Percentiles rank a stretch among this genome's conserved stretches.
phyloP scores from a whole-genome alignment of 2,113 vertebrate species.

The Alligator mississippiensis region DNA sequence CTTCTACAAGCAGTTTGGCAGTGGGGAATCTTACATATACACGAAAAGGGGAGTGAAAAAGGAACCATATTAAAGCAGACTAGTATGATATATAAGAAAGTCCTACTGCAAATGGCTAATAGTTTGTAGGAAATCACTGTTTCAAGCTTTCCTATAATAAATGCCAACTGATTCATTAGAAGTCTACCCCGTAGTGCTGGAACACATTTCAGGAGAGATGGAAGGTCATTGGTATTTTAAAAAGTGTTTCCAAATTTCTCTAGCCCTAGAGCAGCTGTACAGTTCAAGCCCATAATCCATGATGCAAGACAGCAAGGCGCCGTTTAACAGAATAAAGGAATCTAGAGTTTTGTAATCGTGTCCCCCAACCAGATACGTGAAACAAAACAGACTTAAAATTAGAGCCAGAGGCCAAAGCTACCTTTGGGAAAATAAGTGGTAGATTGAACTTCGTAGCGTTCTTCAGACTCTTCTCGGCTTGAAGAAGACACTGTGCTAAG shows the following conservation, averaged over 20 bases:
- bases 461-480: conserved; percentile 33
- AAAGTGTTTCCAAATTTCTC: not conserved
- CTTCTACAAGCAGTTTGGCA: not conserved
- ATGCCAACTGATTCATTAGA: no score
- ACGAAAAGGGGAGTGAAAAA: not conserved
- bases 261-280: not conserved
- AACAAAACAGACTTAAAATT: not conserved
- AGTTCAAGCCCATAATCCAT: not conserved
- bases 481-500: conserved; percentile 44
- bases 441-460: conserved; percentile 64
- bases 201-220: not conserved
- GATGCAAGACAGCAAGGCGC: not conserved
- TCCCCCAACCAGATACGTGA: not conserved
- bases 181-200: no score
- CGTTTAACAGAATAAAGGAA: not conserved
- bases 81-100: not conserved
- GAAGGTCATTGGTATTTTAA: not conserved
- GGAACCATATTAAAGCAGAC: not conserved
- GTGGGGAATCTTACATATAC: not conserved
- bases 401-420: conserved; percentile 11
- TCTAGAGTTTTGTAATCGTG: not conserved
- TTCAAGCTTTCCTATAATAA: not conserved
- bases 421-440: conserved; percentile 77
- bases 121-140: not conserved
- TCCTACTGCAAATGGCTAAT: not conserved